Conservation (phyloP, 2,888 invertebrate genomes). For the Meta bourneti region DNA sequence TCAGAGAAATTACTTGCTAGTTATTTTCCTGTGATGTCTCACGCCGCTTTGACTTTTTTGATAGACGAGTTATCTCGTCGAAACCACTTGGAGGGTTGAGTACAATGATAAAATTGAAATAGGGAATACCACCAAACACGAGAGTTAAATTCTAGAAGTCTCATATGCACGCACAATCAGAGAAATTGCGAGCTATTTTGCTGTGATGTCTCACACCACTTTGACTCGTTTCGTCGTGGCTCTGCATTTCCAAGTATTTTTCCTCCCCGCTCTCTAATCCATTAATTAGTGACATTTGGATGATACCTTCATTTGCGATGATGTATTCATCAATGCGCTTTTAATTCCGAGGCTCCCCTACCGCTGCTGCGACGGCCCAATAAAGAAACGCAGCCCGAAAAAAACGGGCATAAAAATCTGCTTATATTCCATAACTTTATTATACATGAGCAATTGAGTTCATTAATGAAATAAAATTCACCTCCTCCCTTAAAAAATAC, state of each 20-base stretch:
- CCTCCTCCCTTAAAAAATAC: constrained; percentile 47
- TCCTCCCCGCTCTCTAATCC: constrained; percentile 45
- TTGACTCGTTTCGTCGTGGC: not conserved
- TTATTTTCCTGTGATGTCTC: not conserved
- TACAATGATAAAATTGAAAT: too few species aligned
- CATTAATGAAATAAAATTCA: constrained; percentile 74
- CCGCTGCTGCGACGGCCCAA: not conserved
- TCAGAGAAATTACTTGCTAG: too few species aligned
- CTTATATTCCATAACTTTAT: constrained; percentile 73
- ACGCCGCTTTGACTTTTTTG: constrained; percentile 28
- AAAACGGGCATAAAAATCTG: constrained; percentile 59
- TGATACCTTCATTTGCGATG: constrained; percentile 69
- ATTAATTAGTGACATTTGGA: constrained; percentile 73
- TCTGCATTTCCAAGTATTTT: constrained; percentile 17
- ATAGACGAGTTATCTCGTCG: too few species aligned
- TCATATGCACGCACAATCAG: too few species aligned
- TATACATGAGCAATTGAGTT: constrained; percentile 75
- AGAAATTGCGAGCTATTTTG: too few species aligned
- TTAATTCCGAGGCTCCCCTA: constrained; percentile 49
- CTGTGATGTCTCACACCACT: constrained; percentile 7
- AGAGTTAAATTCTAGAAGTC: too few species aligned
- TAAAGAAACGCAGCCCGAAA: constrained; percentile 14
- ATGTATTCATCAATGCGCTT: constrained; percentile 64
- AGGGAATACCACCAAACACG: too few species aligned
- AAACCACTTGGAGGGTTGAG: too few species aligned